phyloP scores from a whole-genome alignment of 2,888 invertebrate genomes.

The Onthophagus sagittarius region DNA sequence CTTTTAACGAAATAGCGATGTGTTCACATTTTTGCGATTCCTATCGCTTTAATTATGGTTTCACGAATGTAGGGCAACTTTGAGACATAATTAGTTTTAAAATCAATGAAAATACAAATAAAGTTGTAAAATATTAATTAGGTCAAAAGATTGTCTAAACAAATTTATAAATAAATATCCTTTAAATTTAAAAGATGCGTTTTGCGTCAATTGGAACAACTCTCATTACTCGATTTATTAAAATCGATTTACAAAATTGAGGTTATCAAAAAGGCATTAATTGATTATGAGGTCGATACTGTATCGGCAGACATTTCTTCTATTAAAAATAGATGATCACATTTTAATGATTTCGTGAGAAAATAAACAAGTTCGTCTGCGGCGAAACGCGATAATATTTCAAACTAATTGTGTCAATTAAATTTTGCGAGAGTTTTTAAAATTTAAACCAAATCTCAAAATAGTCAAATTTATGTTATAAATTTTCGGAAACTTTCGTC shows the following conservation, averaged over 20 bases:
- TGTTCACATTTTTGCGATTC: too few species aligned
- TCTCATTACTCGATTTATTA: background rate
- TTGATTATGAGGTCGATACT: slow-evolving; percentile 4
- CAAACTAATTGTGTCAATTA: background rate
- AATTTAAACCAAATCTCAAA: too few species aligned
- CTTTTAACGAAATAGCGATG: too few species aligned
- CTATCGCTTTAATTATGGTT: too few species aligned
- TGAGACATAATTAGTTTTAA: too few species aligned
- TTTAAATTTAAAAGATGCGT: background rate
- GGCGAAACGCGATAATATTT: background rate
- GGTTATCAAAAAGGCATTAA: slow-evolving; percentile 11
- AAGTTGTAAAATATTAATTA: too few species aligned
- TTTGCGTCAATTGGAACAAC: background rate
- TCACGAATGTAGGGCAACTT: too few species aligned
- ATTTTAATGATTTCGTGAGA: slow-evolving; percentile 1
- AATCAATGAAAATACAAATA: too few species aligned
- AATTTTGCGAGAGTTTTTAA: background rate
- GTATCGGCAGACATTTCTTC: background rate
- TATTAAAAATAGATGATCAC: slow-evolving; percentile 10
- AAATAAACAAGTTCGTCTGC: background rate
- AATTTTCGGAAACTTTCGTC: too few species aligned
- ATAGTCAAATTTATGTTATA: too few species aligned
- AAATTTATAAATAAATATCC: too few species aligned
- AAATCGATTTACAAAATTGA: background rate
- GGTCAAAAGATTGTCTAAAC: too few species aligned